phyloP scores from a whole-genome alignment of 30 jellyfish, hydroid and myxozoan species.

The Aurelia sp. region DNA sequence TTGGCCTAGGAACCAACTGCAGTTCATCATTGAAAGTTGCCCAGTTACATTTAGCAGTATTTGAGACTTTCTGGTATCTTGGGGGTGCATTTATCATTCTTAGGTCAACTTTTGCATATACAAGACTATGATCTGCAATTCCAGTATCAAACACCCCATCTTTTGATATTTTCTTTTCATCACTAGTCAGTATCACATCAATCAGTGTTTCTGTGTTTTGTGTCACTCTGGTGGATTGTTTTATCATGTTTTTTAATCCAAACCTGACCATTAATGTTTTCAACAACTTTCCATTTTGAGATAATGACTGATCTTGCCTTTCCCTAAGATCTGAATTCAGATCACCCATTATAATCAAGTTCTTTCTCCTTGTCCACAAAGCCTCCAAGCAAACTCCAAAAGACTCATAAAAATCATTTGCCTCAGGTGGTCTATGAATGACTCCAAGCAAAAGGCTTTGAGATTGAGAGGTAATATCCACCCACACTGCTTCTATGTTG shows the following conservation, averaged over 20 bases:
- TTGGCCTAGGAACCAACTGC: too few species aligned
- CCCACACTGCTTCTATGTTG: slow-evolving; percentile 16
- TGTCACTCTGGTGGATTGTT: slow-evolving; percentile 8
- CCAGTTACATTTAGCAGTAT: too few species aligned
- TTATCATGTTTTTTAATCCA: slow-evolving; percentile 6
- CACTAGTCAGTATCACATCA: too few species aligned
- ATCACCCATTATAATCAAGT: slow-evolving; percentile 17
- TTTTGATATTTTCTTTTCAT: too few species aligned
- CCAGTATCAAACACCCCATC: too few species aligned
- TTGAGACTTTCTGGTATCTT: too few species aligned
- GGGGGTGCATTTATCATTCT: too few species aligned
- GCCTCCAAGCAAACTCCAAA: not conserved
- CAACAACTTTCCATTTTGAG: not conserved
- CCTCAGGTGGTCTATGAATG: slow-evolving; percentile 13
- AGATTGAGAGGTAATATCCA: slow-evolving; percentile 6
- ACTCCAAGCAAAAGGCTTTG: slow-evolving; percentile 17
- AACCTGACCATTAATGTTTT: not conserved
- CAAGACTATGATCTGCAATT: too few species aligned
- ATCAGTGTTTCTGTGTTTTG: too few species aligned
- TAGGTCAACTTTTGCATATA: too few species aligned
- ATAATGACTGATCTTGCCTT: not conserved
- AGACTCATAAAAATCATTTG: not conserved
- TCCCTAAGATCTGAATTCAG: slow-evolving; percentile 20
- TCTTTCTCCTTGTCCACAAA: slow-evolving; percentile 15
- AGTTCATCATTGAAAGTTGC: too few species aligned